These are phyloP conservation scores for Pomacea canaliculata DNA, from an alignment of 2,888 invertebrate species.

Conservation along the genomic window DNA sequence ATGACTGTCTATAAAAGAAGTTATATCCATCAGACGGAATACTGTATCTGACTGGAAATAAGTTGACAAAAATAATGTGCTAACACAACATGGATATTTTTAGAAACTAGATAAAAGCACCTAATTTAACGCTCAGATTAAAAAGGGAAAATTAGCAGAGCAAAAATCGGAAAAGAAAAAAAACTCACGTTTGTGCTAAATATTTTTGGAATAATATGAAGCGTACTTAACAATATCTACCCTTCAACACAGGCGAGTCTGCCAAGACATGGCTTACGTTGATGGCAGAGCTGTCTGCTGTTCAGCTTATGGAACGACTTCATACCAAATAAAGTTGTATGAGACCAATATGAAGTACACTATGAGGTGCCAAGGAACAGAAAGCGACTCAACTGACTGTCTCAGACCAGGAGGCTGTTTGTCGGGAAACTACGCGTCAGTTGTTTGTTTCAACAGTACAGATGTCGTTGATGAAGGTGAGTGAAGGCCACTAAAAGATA, in stretches of 20 bases:
- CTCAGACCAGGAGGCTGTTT: constrained; percentile 37
- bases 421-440: constrained; percentile 51
- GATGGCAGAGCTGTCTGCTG: constrained; percentile 53
- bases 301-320: constrained; percentile 50
- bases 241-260: constrained; percentile 35
- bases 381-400: constrained; percentile 41
- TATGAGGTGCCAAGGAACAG: constrained; percentile 39
- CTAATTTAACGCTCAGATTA: too few species aligned
- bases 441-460: constrained; percentile 44
- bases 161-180: too few species aligned
- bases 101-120: too few species aligned
- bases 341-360: constrained; percentile 41
- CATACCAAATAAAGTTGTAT: constrained; percentile 9
- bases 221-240: too few species aligned
- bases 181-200: too few species aligned
- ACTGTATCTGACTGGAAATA: too few species aligned
- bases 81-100: too few species aligned
- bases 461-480: constrained; percentile 30
- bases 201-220: too few species aligned
- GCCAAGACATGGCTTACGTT: constrained; percentile 52
- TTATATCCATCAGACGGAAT: too few species aligned
- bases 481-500: not conserved
- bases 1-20: too few species aligned
- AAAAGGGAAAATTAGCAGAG: too few species aligned
- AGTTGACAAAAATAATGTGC: too few species aligned